Evolutionary conservation across 2,888 invertebrate genomes (phyloP).

Genomic region (Neoaliturus tenellus): DNA sequence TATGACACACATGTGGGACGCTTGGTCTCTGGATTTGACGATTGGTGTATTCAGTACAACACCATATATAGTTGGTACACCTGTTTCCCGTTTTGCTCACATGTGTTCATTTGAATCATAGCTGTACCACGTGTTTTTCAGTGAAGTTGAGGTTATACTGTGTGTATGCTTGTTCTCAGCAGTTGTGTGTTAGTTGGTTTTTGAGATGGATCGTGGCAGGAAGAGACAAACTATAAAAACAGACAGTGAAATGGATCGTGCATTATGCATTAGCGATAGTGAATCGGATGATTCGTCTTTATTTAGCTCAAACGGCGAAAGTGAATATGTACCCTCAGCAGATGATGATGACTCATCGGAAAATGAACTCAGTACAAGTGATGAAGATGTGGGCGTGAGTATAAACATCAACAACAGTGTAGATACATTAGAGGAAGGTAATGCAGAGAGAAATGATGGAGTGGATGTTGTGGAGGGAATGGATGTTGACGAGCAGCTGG

Average conservation of each 20-base stretch:
- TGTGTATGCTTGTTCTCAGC: background rate
- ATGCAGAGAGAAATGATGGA: background rate
- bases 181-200: background rate
- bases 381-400: background rate
- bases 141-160: constrained; percentile 46
- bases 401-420: background rate
- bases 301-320: background rate
- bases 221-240: background rate
- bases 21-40: too few species aligned
- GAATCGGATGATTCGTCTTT: background rate
- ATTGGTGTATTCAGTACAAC: too few species aligned
- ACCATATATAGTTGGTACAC: too few species aligned
- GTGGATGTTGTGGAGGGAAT: background rate
- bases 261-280: background rate
- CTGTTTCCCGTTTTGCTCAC: too few species aligned
- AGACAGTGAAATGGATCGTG: background rate
- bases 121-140: too few species aligned
- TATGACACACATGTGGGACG: too few species aligned
- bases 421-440: background rate
- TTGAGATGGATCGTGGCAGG: too few species aligned
- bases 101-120: too few species aligned
- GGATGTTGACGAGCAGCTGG: constrained; percentile 3
- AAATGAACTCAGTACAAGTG: background rate
- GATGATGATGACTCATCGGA: constrained; percentile 32
- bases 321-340: constrained; percentile 13